phyloP scores from a whole-genome alignment of 1,140 invertebrate species.

The Drosophila ohnishii region DNA sequence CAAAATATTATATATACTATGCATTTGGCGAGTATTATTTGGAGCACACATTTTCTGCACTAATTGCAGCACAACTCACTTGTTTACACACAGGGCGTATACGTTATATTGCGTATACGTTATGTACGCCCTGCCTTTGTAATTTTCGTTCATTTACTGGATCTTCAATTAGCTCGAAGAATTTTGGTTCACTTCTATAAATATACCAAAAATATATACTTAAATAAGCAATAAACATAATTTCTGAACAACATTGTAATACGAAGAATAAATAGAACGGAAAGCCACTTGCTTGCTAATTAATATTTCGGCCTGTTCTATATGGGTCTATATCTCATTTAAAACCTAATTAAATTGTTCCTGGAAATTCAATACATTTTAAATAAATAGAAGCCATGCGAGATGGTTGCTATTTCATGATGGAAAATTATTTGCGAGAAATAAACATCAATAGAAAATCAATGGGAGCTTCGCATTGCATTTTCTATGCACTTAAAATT shows the following conservation, averaged over 20 bases:
- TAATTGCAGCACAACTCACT: constrained; percentile 6
- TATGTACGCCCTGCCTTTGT: constrained; percentile 12
- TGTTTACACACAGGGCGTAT: constrained; percentile 11
- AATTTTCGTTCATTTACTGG: constrained; percentile 3
- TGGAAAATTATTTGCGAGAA: neutral
- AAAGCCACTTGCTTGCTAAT: constrained; percentile 3
- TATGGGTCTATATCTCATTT: neutral
- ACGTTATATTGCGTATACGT: constrained; percentile 4
- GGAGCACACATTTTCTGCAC: constrained; percentile 6
- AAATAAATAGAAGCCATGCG: neutral
- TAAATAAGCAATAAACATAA: neutral
- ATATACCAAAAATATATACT: constrained; percentile 22
- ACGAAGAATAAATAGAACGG: neutral
- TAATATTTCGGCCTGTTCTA: neutral
- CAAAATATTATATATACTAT: neutral
- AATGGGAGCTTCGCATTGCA: too few species aligned
- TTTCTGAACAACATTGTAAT: constrained; percentile 4
- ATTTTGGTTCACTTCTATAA: constrained; percentile 32
- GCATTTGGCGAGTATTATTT: neutral
- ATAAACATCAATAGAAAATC: neutral
- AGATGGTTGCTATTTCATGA: neutral
- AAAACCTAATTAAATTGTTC: neutral
- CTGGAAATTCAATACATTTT: neutral
- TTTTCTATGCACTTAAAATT: neutral
- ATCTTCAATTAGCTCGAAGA: constrained; percentile 16